Percentiles rank a stretch among this genome's conserved stretches.
These are phyloP conservation scores for Oncorhynchus keta DNA, from an alignment of 2,113 vertebrate species.

Conservation along the genomic window DNA sequence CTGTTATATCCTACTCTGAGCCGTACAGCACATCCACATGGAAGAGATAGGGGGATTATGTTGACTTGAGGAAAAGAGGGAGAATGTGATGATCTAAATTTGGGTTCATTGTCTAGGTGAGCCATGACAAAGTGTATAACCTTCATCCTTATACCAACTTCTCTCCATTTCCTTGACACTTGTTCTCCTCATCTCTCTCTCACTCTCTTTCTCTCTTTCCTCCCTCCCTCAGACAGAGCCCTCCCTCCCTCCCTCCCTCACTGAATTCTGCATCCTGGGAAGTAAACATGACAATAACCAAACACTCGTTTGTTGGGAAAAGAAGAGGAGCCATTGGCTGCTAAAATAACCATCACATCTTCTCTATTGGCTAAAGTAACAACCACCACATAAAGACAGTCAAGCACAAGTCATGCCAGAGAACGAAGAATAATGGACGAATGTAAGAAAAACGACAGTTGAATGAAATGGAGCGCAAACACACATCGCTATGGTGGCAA, in stretches of 20 bases:
- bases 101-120: too few relatives aligned
- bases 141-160: neutral
- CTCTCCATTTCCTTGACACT: constrained; percentile 6
- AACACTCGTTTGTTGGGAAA: constrained; percentile 50
- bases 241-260: neutral
- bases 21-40: too few relatives aligned
- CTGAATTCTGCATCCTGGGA: constrained; percentile 53
- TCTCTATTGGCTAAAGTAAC: constrained; percentile 51
- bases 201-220: constrained; percentile 1
- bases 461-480: constrained; percentile 15
- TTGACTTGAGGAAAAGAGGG: constrained; percentile 28
- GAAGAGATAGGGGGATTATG: too few relatives aligned
- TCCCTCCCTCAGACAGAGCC: neutral
- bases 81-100: neutral
- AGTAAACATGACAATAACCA: constrained; percentile 56
- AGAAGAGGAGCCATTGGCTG: constrained; percentile 57
- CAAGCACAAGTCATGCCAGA: constrained; percentile 48
- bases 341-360: constrained; percentile 67
- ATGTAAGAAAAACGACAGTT: neutral
- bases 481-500: constrained; percentile 2
- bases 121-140: too few relatives aligned
- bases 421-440: constrained; percentile 32
- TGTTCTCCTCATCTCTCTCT: constrained; percentile 12
- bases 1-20: too few relatives aligned
- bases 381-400: constrained; percentile 54